phyloP scores from a whole-genome alignment of 2,113 vertebrate species.

The Sialia sialis region DNA sequence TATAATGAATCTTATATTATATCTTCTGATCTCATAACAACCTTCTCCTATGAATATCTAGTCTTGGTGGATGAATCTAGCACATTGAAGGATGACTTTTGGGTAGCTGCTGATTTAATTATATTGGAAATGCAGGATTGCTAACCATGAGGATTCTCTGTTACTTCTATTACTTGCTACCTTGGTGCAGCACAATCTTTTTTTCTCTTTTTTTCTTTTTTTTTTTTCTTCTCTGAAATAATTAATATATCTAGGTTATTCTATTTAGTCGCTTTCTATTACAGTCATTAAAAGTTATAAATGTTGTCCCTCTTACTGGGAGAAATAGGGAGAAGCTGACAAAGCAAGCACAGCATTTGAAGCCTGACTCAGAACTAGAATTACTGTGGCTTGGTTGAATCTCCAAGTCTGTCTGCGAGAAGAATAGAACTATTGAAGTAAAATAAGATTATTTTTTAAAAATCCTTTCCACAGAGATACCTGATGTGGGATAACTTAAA shows the following conservation, averaged over 20 bases:
- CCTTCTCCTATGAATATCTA: background rate
- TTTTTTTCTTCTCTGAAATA: background rate
- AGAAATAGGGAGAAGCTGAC: background rate
- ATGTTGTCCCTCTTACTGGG: background rate
- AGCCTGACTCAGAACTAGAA: background rate
- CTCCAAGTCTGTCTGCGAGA: background rate
- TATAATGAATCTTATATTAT: background rate
- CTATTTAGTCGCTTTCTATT: background rate
- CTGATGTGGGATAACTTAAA: background rate
- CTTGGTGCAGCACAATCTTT: background rate
- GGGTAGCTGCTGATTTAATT: background rate
- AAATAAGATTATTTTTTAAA: background rate
- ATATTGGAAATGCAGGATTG: background rate
- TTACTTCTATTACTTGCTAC: background rate
- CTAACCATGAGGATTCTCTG: background rate
- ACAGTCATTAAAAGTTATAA: background rate
- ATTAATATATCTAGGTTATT: background rate
- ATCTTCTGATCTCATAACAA: background rate
- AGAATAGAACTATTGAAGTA: background rate
- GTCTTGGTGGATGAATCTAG: background rate
- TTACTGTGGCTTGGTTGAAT: background rate
- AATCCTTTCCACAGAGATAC: background rate
- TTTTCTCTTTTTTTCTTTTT: background rate
- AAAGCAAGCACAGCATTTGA: background rate
- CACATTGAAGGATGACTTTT: background rate